These are phyloP conservation scores for Bos taurus DNA, from an alignment of 2,113 vertebrate genomes.

Conservation along the genomic window ARS-UCD2.0 NC_037350.1:8409001-8409500, in stretches of 20 bases:
- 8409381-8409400: neutral
- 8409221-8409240: neutral
- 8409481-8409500: neutral
- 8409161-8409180: conserved; percentile 8
- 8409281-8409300: neutral
- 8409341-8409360: neutral
- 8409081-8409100: neutral
- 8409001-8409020: neutral
- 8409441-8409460: neutral
- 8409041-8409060: neutral
- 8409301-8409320: neutral
- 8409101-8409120: neutral
- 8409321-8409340: neutral
- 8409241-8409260: neutral
- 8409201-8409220: neutral
- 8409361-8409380: neutral
- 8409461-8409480: neutral
- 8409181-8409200: conserved; percentile 25
- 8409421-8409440: neutral
- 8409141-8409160: neutral
- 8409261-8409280: neutral
- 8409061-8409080: neutral
- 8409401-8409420: neutral
- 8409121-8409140: neutral
- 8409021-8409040: neutral